Conservation (phyloP, 2,888 invertebrate genomes). For the Protophormia terraenovae region DNA sequence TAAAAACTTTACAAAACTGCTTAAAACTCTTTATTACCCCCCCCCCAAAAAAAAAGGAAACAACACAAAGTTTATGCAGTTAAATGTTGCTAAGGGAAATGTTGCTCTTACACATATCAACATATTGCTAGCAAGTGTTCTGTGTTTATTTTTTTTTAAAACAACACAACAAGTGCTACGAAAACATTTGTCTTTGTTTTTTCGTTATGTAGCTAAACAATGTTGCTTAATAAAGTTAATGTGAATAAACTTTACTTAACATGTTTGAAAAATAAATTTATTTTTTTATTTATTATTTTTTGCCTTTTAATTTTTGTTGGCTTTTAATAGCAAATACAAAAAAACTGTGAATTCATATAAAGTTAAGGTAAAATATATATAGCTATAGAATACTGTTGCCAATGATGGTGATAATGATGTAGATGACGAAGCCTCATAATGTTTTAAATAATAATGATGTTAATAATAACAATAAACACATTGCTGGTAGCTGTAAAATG, state of each 20-base stretch:
- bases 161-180: slow-evolving; percentile 12
- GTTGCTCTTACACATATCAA: neutral
- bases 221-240: slow-evolving; percentile 27
- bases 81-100: slow-evolving; percentile 22
- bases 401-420: too few relatives aligned
- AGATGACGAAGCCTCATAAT: slow-evolving; percentile 32
- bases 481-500: slow-evolving; percentile 25
- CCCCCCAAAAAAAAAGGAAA: neutral
- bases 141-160: neutral
- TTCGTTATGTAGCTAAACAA: neutral
- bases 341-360: slow-evolving; percentile 15
- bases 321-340: slow-evolving; percentile 18
- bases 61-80: neutral
- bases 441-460: slow-evolving; percentile 36
- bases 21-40: neutral
- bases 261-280: slow-evolving; percentile 36
- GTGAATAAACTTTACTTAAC: slow-evolving; percentile 61
- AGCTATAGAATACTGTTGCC: slow-evolving; percentile 2
- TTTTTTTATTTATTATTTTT: neutral
- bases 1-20: neutral
- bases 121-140: slow-evolving; percentile 35
- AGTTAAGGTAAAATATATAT: slow-evolving; percentile 41
- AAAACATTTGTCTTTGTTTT: slow-evolving; percentile 40
- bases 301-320: neutral
- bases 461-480: slow-evolving; percentile 32